Conservation (phyloP, 2,888 invertebrate genomes). For the Sialis fuliginosa region DNA sequence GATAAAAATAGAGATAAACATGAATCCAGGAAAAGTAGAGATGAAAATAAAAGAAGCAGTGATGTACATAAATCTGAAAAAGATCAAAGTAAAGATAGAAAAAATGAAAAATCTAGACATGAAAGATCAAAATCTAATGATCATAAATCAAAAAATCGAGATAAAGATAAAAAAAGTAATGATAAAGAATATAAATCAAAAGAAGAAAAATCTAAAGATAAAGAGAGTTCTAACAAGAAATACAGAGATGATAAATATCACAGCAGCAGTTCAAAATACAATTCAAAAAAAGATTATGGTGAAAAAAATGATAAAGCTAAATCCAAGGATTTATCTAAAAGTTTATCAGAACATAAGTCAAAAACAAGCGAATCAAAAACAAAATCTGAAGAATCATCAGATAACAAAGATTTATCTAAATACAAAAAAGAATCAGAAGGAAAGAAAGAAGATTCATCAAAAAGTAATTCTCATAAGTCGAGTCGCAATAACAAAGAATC, state of each 20-base stretch:
- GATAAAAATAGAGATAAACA: constrained; percentile 11
- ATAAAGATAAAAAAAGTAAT: constrained; percentile 25
- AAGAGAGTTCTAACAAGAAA: constrained; percentile 23
- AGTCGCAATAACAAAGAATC: constrained; percentile 14
- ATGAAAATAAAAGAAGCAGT: constrained; percentile 19
- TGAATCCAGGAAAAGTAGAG: constrained; percentile 18
- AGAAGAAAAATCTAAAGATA: constrained; percentile 16
- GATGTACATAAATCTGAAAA: constrained; percentile 16
- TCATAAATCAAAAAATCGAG: constrained; percentile 5
- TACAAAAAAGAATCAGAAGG: constrained; percentile 16
- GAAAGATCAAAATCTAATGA: constrained; percentile 17
- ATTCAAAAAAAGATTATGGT: constrained; percentile 18
- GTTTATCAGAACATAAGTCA: constrained; percentile 11
- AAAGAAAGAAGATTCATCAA: background rate
- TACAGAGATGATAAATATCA: constrained; percentile 16
- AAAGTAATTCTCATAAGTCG: constrained; percentile 3
- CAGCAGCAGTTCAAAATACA: constrained; percentile 13
- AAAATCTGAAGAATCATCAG: constrained; percentile 17
- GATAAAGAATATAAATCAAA: constrained; percentile 15
- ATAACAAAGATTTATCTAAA: constrained; percentile 12
- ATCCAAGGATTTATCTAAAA: constrained; percentile 12
- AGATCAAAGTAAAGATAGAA: constrained; percentile 22
- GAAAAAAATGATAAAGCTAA: constrained; percentile 17
- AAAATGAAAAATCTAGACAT: constrained; percentile 16
- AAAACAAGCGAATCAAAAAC: constrained; percentile 11